These are phyloP conservation scores for Buphagus erythrorhynchus DNA, from an alignment of 2,797 vertebrate species.

Conservation along the genomic window DNA sequence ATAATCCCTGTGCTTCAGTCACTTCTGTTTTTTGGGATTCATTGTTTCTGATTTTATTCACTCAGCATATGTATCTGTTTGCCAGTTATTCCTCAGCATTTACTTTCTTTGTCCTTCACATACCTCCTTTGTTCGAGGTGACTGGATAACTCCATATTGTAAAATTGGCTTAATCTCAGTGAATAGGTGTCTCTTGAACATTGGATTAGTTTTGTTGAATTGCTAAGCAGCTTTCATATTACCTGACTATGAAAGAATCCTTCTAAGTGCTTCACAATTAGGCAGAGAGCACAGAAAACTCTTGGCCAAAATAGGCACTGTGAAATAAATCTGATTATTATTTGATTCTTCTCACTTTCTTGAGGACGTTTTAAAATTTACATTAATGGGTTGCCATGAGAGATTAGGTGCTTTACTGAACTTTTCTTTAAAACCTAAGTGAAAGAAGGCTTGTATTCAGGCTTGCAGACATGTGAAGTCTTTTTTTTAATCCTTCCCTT, in stretches of 20 bases:
- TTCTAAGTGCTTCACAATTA: not conserved
- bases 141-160: conserved; percentile 8
- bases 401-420: not conserved
- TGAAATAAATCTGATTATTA: not conserved
- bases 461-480: not conserved
- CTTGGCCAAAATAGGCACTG: not conserved
- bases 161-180: conserved; percentile 45
- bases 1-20: not conserved
- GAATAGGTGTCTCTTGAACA: conserved; percentile 7
- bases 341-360: not conserved
- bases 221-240: conserved; percentile 31
- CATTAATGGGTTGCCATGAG: not conserved
- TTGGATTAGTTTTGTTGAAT: conserved; percentile 44
- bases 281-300: not conserved
- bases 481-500: not conserved
- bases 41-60: not conserved
- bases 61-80: not conserved
- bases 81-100: not conserved
- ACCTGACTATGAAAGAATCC: not conserved
- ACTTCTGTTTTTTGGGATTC: not conserved
- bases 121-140: conserved; percentile 53
- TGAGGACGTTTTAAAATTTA: not conserved
- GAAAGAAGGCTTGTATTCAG: not conserved
- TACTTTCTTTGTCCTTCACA: not conserved
- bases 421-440: not conserved